These are phyloP conservation scores for Drosophila nr. fundita DNA, from an alignment of 2,888 invertebrate species.

Conservation along the genomic window DNA sequence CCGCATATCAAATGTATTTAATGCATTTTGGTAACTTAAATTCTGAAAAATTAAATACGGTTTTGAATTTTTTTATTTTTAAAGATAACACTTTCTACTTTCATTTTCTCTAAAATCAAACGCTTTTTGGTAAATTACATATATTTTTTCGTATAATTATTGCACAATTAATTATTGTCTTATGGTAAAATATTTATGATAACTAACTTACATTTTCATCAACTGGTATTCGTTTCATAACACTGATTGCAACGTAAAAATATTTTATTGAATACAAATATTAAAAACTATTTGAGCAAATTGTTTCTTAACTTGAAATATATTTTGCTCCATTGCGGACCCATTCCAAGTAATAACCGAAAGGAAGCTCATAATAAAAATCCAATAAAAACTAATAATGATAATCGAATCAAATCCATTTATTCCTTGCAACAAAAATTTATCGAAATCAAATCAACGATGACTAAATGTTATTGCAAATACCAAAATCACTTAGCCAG, in stretches of 20 bases:
- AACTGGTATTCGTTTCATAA: neutral
- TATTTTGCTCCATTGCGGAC: neutral
- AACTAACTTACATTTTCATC: neutral
- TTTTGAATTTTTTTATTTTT: neutral
- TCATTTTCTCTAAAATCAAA: neutral
- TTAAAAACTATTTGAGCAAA: neutral
- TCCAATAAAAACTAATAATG: conserved; percentile 1
- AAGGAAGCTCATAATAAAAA: neutral
- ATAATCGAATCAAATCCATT: conserved; percentile 29
- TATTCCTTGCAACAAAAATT: conserved; percentile 14
- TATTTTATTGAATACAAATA: neutral
- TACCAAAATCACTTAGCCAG: conserved; percentile 61
- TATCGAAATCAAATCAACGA: conserved; percentile 45
- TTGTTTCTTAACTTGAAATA: too few relatives aligned
- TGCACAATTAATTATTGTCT: neutral
- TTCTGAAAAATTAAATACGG: neutral
- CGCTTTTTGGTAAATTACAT: neutral
- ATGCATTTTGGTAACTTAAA: neutral
- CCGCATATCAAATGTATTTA: neutral
- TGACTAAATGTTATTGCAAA: conserved; percentile 49
- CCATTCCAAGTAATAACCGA: neutral
- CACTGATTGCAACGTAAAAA: too few relatives aligned
- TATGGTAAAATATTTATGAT: neutral
- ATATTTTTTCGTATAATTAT: neutral
- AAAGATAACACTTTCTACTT: neutral